Percentiles rank a stretch among this genome's conserved stretches.
These are phyloP conservation scores for Drosophila nannoptera DNA, from an alignment of 1,140 invertebrate genomes.

Conservation along the genomic window DNA sequence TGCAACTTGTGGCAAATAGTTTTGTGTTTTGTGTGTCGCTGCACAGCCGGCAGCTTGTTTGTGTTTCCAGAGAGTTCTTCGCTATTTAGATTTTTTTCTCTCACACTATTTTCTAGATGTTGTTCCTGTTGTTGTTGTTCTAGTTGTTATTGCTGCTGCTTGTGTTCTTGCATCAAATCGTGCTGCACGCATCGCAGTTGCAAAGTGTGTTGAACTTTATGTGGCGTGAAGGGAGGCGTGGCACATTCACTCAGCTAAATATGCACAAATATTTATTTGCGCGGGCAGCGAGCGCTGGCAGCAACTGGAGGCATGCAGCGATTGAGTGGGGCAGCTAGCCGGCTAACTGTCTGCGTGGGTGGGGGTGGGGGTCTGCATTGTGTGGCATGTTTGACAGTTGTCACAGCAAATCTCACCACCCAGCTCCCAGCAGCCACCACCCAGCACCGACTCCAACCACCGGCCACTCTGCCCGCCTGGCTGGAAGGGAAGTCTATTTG, in stretches of 20 bases:
- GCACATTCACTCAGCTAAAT: conserved; percentile 50
- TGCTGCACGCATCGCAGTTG: conserved; percentile 60
- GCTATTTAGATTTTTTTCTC: conserved; percentile 11
- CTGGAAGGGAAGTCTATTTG: conserved; percentile 56
- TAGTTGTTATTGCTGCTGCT: conserved; percentile 21
- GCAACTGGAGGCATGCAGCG: neutral
- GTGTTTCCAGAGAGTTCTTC: conserved; percentile 45
- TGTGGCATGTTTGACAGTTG: conserved; percentile 62
- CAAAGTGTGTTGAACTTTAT: conserved; percentile 72
- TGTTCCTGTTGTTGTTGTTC: conserved; percentile 9
- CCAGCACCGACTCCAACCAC: no score
- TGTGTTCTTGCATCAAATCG: conserved; percentile 49
- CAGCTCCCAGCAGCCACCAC: neutral
- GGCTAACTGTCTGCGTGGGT: no score
- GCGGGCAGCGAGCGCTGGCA: conserved; percentile 19
- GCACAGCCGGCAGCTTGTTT: conserved; percentile 65
- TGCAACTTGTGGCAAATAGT: conserved; percentile 74
- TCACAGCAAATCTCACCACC: conserved; percentile 52
- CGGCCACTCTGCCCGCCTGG: neutral
- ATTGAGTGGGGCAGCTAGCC: neutral
- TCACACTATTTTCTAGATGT: neutral
- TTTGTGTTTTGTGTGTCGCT: conserved; percentile 56
- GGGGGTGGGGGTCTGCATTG: conserved; percentile 1
- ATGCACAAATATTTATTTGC: conserved; percentile 76
- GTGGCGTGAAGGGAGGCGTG: conserved; percentile 20